These are phyloP conservation scores for Triops longicaudatus DNA, from an alignment of 1,140 invertebrate species.

Conservation along the genomic window DNA sequence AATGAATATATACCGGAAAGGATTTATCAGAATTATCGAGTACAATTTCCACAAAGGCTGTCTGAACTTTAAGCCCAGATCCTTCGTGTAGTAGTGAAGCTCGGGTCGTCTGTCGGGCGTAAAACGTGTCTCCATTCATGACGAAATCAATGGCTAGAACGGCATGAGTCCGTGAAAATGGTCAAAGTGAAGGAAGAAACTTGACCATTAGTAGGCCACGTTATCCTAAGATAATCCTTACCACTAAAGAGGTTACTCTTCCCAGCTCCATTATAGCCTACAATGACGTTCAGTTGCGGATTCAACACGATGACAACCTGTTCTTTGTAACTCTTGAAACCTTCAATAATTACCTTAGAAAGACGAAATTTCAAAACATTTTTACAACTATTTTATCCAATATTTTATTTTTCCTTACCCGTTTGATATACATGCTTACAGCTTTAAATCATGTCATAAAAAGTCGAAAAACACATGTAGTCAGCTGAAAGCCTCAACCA, in stretches of 20 bases:
- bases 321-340: conserved; percentile 3
- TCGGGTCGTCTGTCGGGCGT: background rate
- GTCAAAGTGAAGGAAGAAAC: too few species aligned
- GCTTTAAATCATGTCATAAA: background rate
- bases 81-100: background rate
- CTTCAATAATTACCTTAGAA: background rate
- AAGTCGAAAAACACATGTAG: too few species aligned
- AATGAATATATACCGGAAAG: background rate
- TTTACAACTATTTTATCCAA: background rate
- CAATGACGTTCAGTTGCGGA: background rate
- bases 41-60: background rate
- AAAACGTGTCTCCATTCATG: background rate
- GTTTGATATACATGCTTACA: background rate
- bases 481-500: too few species aligned
- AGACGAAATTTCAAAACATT: background rate
- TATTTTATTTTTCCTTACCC: background rate
- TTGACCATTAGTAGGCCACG: too few species aligned
- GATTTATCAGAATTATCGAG: background rate
- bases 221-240: too few species aligned
- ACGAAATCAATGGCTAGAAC: background rate
- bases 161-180: too few species aligned
- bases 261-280: background rate
- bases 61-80: background rate
- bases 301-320: background rate
- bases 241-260: background rate